Conservation (phyloP, 2,113 vertebrate genomes). For the Oxyura jamaicensis region DNA sequence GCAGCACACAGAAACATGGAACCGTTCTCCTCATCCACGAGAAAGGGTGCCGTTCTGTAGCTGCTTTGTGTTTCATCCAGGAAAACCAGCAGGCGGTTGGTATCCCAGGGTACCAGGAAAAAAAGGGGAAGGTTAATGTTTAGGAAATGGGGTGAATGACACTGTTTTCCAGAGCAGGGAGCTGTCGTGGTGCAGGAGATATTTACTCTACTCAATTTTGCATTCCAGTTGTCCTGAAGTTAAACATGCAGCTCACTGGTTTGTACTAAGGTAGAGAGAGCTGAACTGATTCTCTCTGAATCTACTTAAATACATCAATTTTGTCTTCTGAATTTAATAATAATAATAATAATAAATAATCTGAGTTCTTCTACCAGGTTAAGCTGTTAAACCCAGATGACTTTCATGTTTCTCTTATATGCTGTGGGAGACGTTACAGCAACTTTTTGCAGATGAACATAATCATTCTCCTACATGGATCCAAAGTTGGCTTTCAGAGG, state of each 20-base stretch:
- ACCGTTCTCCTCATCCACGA: background rate
- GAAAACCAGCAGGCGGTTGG: background rate
- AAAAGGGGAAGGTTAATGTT: background rate
- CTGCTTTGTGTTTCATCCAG: background rate
- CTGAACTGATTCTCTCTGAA: background rate
- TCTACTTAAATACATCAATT: background rate
- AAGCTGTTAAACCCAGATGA: background rate
- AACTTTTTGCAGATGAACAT: background rate
- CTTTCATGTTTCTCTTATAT: background rate
- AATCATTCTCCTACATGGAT: background rate
- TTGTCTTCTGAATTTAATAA: background rate
- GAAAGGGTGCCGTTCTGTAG: background rate
- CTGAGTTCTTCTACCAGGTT: background rate
- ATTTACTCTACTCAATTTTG: background rate
- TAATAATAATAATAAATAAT: background rate
- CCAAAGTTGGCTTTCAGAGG: background rate
- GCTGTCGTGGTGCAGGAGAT: fast-evolving
- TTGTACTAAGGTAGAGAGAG: background rate
- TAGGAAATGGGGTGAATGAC: background rate
- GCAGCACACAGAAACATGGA: background rate
- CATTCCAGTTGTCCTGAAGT: background rate
- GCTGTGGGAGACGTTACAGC: background rate
- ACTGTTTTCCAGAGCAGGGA: background rate
- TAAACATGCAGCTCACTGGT: background rate
- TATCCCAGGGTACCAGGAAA: background rate